phyloP scores from a whole-genome alignment of 2,797 vertebrate species.

The Leptoclinus maculatus region DNA sequence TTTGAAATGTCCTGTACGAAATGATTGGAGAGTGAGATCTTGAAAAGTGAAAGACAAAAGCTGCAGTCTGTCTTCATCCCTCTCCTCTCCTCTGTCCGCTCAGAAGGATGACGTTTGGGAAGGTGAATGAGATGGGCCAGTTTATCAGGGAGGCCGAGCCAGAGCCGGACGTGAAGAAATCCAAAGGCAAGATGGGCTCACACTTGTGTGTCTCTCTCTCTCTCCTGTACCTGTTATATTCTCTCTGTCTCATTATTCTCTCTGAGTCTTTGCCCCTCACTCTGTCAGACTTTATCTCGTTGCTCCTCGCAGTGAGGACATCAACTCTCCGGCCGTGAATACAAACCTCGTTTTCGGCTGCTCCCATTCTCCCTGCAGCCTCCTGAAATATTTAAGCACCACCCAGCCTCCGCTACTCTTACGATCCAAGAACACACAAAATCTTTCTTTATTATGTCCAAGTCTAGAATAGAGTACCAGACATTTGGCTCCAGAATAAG shows the following conservation, averaged over 20 bases:
- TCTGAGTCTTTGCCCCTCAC: constrained; percentile 11
- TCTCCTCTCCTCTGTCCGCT: constrained; percentile 46
- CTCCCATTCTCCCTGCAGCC: constrained; percentile 34
- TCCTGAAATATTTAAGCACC: constrained; percentile 53
- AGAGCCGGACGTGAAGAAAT: constrained; percentile 98
- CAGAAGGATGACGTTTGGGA: constrained; percentile 98
- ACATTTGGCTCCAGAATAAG: not conserved
- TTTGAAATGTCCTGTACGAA: constrained; percentile 2
- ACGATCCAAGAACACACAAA: constrained; percentile 23
- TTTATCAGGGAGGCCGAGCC: constrained; percentile 99
- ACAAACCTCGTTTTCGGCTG: constrained; percentile 38
- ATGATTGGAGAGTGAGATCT: not conserved
- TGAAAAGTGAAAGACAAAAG: constrained; percentile 28
- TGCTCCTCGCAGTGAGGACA: constrained; percentile 20
- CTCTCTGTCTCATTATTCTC: constrained; percentile 30
- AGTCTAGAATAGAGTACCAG: not conserved
- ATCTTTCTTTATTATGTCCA: constrained; percentile 25
- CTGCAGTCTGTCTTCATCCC: constrained; percentile 24
- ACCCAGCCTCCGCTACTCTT: constrained; percentile 16
- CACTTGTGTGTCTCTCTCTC: not conserved
- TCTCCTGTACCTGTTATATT: not conserved
- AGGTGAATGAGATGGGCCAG: constrained; percentile 97
- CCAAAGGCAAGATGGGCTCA: constrained; percentile 87
- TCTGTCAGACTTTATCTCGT: constrained; percentile 45
- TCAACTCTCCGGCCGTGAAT: constrained; percentile 29